phyloP scores from a whole-genome alignment of 2,113 vertebrate species.

The Fukomys damarensis region DNA sequence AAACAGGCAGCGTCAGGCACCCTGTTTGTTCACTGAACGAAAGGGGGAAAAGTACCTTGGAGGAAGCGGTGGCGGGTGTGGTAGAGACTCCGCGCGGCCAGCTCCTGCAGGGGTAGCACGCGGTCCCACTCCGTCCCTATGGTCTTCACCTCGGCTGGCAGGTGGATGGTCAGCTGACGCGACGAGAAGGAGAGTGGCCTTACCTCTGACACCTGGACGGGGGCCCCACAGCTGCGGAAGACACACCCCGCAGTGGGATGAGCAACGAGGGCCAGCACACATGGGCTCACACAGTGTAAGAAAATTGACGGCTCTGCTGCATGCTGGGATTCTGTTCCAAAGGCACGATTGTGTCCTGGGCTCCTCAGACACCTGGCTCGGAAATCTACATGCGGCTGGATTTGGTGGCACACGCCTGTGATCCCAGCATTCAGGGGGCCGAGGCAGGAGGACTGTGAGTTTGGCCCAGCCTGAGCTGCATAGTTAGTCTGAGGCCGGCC shows the following conservation, averaged over 20 bases:
- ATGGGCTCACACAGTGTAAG: background rate
- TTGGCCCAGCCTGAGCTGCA: background rate
- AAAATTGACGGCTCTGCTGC: background rate
- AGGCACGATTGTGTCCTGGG: background rate
- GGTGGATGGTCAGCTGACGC: conserved; percentile 89
- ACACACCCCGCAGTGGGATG: conserved; percentile 70
- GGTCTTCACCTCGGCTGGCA: conserved; percentile 95
- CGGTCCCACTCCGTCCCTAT: conserved; percentile 90
- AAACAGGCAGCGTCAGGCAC: background rate
- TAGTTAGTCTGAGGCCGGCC: background rate
- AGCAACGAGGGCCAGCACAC: conserved; percentile 44
- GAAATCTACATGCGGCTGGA: background rate
- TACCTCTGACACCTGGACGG: conserved; percentile 86
- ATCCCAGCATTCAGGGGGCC: background rate
- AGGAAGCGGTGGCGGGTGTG: conserved; percentile 83
- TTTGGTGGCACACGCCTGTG: background rate
- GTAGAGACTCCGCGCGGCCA: conserved; percentile 93
- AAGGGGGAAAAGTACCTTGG: conserved; percentile 86
- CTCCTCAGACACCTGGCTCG: background rate
- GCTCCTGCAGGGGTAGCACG: conserved; percentile 94
- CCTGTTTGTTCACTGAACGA: background rate
- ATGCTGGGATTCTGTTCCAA: conserved; percentile 41
- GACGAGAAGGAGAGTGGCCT: conserved; percentile 89
- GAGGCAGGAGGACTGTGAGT: background rate
- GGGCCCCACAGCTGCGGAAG: conserved; percentile 92